Evolutionary conservation across 92 coral and sea anemone genomes (phyloP), one percentile per base, ranked within the genome.

Genomic region (Ricordea florida): DNA sequence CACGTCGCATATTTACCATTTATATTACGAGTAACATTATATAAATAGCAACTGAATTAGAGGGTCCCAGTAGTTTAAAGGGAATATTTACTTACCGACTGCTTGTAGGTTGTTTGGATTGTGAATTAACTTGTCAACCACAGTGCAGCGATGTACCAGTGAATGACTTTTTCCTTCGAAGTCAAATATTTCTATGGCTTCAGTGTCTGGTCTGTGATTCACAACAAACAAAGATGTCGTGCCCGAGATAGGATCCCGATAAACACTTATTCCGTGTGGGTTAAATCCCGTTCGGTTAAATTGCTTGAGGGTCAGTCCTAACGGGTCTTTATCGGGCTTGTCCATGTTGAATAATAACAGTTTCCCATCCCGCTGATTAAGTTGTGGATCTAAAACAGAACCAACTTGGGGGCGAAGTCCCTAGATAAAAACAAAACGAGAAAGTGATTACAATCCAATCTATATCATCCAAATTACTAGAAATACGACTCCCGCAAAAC

Each of bases 51-150:
- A n/a, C n/a, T n/a, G n/a, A n/a, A n/a, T n/a, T n/a, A n/a, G n/a
- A n/a, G n/a, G n/a, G n/a, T n/a, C n/a, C n/a, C n/a, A n/a, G n/a
- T n/a, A n/a, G n/a, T n/a, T n/a, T n/a, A n/a, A n/a, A n/a, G n/a
- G n/a, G n/a, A n/a, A n/a, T n/a, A n/a, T n/a, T n/a, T 17, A 64
- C 87, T 49, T 35, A 90, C 96, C 96, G 18, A 86, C 81, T 42
- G 92, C 96, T 6, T 78, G 78, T 22, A 90, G 56, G 52, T 90
- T 91, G 47, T 90, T 90, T 17, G 89, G 92, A 35, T 56, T 47
- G 47, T 80, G 72, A 32, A 90, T 85, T 36, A 57, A 81, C 11
- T 57, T 52, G 47, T 90, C 96, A 27, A 45, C 69, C 8, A 90
- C 69, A 27, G 85, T 90, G 44, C 79, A 49, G 31, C 62, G 69